phyloP scores from a whole-genome alignment of 2,113 vertebrate species.

The Platysteira castanea region DNA sequence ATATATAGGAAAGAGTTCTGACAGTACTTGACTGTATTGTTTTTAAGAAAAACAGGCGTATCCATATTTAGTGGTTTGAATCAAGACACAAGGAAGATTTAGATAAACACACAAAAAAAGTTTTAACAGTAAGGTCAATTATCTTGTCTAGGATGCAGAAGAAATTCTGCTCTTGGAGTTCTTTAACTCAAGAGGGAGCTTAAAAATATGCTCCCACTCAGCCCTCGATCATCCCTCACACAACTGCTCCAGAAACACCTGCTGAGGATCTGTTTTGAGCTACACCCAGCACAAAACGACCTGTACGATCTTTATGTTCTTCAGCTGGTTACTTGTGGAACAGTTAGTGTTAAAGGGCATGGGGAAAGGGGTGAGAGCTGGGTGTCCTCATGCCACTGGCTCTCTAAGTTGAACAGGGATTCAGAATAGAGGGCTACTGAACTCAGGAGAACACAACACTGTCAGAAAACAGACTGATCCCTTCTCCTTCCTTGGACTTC shows the following conservation, averaged over 20 bases:
- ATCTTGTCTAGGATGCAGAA: background rate
- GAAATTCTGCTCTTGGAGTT: background rate
- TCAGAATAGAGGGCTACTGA: background rate
- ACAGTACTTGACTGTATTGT: background rate
- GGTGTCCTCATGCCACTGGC: background rate
- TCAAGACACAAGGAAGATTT: background rate
- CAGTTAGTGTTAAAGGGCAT: background rate
- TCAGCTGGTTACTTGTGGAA: background rate
- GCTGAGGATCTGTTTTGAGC: background rate
- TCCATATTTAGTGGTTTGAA: background rate
- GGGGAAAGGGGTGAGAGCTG: background rate
- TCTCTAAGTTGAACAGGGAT: background rate
- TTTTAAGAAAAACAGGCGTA: background rate
- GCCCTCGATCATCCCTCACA: background rate
- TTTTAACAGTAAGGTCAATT: background rate
- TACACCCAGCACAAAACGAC: background rate
- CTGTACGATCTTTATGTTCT: background rate
- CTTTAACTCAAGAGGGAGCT: background rate
- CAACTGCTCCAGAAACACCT: background rate
- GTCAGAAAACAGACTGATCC: background rate
- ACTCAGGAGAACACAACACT: background rate
- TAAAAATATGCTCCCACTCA: background rate
- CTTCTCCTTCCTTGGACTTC: background rate
- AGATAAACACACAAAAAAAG: background rate
- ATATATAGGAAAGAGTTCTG: background rate